Percentiles rank a stretch among this genome's conserved stretches.
These are phyloP conservation scores for Artemia sinica DNA, from an alignment of 2,888 invertebrate species.

Conservation along the genomic window DNA sequence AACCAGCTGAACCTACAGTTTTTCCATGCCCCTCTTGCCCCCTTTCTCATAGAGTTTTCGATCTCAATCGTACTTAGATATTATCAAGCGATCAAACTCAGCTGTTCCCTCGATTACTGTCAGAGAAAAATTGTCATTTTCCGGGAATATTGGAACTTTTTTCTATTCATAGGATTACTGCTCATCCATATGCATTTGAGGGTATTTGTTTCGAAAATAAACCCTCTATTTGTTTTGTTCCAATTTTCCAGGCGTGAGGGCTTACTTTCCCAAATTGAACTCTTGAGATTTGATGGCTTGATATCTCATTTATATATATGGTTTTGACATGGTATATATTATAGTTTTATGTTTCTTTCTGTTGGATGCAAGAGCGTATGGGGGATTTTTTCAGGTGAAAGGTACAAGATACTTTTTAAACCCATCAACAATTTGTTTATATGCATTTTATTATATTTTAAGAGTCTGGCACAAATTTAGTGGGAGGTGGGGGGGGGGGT, in stretches of 20 bases:
- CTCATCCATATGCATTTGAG: constrained; percentile 11
- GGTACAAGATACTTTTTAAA: too few relatives aligned
- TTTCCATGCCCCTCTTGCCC: neutral
- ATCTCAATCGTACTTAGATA: neutral
- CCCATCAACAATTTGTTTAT: too few relatives aligned
- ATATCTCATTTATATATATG: too few relatives aligned
- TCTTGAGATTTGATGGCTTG: too few relatives aligned
- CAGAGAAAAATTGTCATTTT: constrained; percentile 12
- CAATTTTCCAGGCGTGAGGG: constrained; percentile 2
- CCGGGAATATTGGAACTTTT: constrained; percentile 8
- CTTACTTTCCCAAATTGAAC: neutral
- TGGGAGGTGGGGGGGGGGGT: too few relatives aligned
- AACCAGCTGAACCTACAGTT: too few relatives aligned
- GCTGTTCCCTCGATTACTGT: constrained; percentile 4
- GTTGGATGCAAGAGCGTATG: too few relatives aligned
- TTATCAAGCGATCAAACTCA: constrained; percentile 12
- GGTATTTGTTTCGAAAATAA: constrained; percentile 6
- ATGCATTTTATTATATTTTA: too few relatives aligned
- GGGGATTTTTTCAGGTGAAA: too few relatives aligned
- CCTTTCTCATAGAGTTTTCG: neutral
- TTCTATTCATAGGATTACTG: constrained; percentile 2
- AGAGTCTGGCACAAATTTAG: too few relatives aligned
- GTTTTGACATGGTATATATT: too few relatives aligned
- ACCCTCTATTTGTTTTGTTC: constrained; percentile 9
- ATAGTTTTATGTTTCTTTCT: too few relatives aligned